Evolutionary conservation across 2,113 vertebrate species (phyloP), one percentile per base, ranked within the genome.

Genomic region (Phylloscopus whistleri): DNA sequence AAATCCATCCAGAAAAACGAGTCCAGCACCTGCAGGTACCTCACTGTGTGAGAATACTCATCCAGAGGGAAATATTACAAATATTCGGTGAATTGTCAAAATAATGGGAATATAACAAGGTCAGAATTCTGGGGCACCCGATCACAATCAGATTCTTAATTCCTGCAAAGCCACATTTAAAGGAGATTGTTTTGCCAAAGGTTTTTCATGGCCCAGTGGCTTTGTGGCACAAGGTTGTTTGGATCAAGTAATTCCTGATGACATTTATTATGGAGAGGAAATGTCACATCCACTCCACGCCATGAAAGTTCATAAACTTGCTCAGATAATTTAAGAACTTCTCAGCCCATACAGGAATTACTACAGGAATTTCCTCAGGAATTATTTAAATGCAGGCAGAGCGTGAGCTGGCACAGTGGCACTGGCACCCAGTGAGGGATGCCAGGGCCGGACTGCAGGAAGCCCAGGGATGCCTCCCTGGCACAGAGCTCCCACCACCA

Each of bases 101-200:
- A 95, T 85, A 94, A 90, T 48, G 72, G 82, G 78, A 67, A 43
- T 52, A 39, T 44, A 88, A 93, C 72, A 83, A 91, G 73, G 93
- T 78, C 93, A 56, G 69, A 72, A 67, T 16, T 78, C 43, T 46
- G 70, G 62, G 70, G 81, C 33, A 59, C 56, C 74, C 5, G 1
- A 73, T 93, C 24, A 8, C 74, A 85, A 95, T 92, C 51, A 46
- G 51, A 14, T 41, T 87, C 74, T 66, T 96, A 95, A 97, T 97
- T 95, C 95, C 95, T 76, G 83, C 56, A 94, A 90, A 94, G 82
- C 81, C 90, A 90, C 16, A 2, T 85, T 67, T 80, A 96, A 88
- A 89, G 82, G 76, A 90, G 93, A 91, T 70, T 91, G 81, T 96
- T 97, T 97, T 91, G 96, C 93, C 87, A 90, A 94, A 95, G 85